phyloP scores from a whole-genome alignment of 2,888 invertebrate genomes.

The Diarsia brunnea region DNA sequence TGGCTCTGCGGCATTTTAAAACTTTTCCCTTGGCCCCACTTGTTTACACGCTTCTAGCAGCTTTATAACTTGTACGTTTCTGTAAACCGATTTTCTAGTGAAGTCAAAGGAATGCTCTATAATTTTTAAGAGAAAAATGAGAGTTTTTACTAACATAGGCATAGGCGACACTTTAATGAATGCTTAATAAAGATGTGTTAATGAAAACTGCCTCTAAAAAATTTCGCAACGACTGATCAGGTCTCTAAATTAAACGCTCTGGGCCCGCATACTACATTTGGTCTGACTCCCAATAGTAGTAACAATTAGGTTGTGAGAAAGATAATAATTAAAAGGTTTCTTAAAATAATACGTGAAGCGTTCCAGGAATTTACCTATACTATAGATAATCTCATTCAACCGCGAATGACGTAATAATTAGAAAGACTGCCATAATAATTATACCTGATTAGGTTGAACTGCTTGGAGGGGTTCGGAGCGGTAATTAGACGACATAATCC shows the following conservation, averaged over 20 bases:
- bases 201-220: not conserved
- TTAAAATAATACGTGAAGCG: not conserved
- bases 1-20: conserved; percentile 40
- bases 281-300: not conserved
- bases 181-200: not conserved
- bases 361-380: not conserved
- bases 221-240: not conserved
- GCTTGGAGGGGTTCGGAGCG: conserved; percentile 5
- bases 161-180: not conserved
- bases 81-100: conserved; percentile 46
- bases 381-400: conserved; percentile 1
- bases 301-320: not conserved
- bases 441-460: conserved; percentile 25
- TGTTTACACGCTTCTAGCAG: conserved; percentile 60
- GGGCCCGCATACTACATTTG: not conserved
- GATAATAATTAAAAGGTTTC: not conserved
- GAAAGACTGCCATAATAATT: conserved; percentile 30
- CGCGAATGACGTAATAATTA: conserved; percentile 21
- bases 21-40: conserved; percentile 50
- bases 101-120: not conserved
- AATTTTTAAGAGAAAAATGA: not conserved
- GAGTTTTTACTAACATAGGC: not conserved
- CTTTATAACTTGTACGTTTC: conserved; percentile 53
- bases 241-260: not conserved
- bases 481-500: conserved; percentile 33